Evolutionary conservation across 2,888 invertebrate species (phyloP), one percentile per base, ranked within the genome.

Genomic region (Synanthedon tipuliformis): DNA sequence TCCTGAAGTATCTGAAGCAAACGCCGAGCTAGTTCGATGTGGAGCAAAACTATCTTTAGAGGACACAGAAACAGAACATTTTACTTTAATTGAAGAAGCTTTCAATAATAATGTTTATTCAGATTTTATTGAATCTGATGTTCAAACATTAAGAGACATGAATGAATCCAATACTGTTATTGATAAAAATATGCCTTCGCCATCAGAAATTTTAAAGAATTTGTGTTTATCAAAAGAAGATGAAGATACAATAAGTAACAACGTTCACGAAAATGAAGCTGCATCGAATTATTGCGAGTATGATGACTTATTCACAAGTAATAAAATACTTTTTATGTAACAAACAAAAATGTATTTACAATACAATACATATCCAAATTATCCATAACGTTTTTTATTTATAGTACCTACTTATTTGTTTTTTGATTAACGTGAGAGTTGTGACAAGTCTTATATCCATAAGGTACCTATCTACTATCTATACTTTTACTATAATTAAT

Each of bases 171-270:
- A 34, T 34, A 34, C 34, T 34, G 10, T 64, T 50, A 69, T 83
- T 53, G 79, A 89, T 50, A 89, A 89, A 58, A 89, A 87, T 69
- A 72, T 89, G 13, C 90, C 90, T 54, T 92, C 93, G 3, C 91
- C 93, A 10, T 90, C 92, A 40, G 88, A 90, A 63, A 90, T 91
- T 60, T 81, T 92, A 57, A 89, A 90, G 74, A 91, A 91, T 59
- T 79, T 92, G 59, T 89, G 89, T 60, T 78, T 92, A 51, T 89
- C 84, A 1, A 80, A 73, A 54, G 84, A 91, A 69, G 79, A 85
- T 18, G 78, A 81, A 16, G 16, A 49, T 18, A 16, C 49, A 49
- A 49, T 45, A 8, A 45, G 45, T 45, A 45, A 12, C 45, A 13
- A 45, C 1, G 45, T 45, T 13, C 34, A 34, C 10, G 34, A 34